Evolutionary conservation across 2,797 vertebrate species (phyloP).

Genomic region (Leptatherina wallacei): DNA sequence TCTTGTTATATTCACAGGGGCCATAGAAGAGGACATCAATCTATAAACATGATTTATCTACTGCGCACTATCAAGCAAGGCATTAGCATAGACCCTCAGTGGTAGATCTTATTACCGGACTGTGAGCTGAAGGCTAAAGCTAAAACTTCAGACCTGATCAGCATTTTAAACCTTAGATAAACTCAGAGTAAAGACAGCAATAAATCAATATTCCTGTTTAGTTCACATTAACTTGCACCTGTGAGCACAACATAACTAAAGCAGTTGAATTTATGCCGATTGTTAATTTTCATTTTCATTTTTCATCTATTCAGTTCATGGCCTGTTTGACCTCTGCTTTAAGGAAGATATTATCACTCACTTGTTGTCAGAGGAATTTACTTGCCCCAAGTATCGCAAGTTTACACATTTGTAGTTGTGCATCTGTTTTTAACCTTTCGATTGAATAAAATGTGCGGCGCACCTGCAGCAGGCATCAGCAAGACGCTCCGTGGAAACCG

Average conservation of each 20-base stretch:
- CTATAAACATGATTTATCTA: constrained; percentile 77
- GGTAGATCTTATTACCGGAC: constrained; percentile 64
- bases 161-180: constrained; percentile 54
- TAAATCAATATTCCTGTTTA: constrained; percentile 17
- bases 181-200: constrained; percentile 25
- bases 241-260: constrained; percentile 18
- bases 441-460: constrained; percentile 21
- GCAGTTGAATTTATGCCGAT: not conserved
- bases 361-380: constrained; percentile 50
- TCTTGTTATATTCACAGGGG: constrained; percentile 70
- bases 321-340: constrained; percentile 38
- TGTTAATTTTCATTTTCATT: constrained; percentile 14
- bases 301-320: constrained; percentile 23
- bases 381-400: constrained; percentile 21
- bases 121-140: constrained; percentile 42
- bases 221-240: constrained; percentile 14
- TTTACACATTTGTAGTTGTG: constrained; percentile 32
- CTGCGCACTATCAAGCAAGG: constrained; percentile 54
- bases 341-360: constrained; percentile 40
- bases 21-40: constrained; percentile 66
- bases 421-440: constrained; percentile 35
- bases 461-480: constrained; percentile 58
- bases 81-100: constrained; percentile 65
- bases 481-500: constrained; percentile 37
- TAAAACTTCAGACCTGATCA: constrained; percentile 40